Evolutionary conservation across 2,797 vertebrate genomes (phyloP).

Genomic region (Setipinna tenuifilis): DNA sequence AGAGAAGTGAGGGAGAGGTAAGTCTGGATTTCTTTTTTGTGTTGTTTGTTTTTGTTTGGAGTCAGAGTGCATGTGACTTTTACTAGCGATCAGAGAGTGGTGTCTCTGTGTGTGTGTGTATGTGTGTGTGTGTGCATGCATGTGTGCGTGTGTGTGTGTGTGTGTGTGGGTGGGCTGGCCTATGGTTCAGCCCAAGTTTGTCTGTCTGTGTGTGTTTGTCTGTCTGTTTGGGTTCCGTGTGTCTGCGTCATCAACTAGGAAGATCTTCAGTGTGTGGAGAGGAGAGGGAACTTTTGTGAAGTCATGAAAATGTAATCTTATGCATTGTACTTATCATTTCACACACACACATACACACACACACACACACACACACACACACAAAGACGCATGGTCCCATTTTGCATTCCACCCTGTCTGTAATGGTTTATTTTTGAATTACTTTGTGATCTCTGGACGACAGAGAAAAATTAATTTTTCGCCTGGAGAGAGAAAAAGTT

Average conservation of each 20-base stretch:
- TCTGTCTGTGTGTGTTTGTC: background rate
- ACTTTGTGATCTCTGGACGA: background rate
- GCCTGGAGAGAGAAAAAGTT: slow-evolving; percentile 13
- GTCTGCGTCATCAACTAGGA: background rate
- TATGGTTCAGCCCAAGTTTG: background rate
- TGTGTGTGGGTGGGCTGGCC: background rate
- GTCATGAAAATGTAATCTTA: background rate
- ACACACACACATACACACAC: background rate
- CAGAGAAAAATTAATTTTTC: slow-evolving; percentile 14
- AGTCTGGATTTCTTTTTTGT: slow-evolving; percentile 63
- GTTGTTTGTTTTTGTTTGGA: slow-evolving; percentile 30
- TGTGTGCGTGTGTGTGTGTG: background rate
- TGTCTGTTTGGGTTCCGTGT: background rate
- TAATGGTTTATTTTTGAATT: slow-evolving; percentile 19
- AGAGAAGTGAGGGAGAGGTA: slow-evolving; percentile 76
- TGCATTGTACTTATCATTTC: slow-evolving; percentile 16
- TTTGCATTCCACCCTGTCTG: slow-evolving; percentile 20
- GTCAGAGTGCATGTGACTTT: background rate
- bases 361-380: background rate
- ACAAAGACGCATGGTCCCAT: background rate
- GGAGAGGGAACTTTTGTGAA: background rate
- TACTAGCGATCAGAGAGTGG: background rate
- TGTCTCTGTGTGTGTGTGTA: background rate
- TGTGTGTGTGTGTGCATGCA: background rate
- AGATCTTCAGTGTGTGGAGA: background rate